Percentiles rank a stretch among this genome's conserved stretches.
Conservation (phyloP, 2,797 vertebrate species). For the Vipera latastei region DNA sequence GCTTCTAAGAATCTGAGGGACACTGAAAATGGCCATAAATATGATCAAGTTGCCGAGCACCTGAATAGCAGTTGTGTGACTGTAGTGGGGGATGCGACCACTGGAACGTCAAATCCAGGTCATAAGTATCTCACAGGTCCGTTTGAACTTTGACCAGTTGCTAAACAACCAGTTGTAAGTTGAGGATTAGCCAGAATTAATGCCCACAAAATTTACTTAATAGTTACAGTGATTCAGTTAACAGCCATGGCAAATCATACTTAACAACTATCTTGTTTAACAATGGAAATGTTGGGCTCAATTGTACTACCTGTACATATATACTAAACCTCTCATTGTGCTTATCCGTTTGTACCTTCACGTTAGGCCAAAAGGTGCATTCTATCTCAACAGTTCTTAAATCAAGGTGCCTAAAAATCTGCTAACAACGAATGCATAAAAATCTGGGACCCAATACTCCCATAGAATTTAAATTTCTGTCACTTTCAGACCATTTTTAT, state of each 20-base stretch:
- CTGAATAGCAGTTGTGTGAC: background rate
- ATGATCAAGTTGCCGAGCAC: background rate
- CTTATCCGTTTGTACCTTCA: background rate
- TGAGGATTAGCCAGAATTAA: background rate
- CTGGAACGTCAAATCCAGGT: too few relatives aligned
- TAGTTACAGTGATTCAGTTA: background rate
- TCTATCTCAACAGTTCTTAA: background rate
- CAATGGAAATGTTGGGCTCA: background rate
- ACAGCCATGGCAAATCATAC: background rate
- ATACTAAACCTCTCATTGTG: background rate
- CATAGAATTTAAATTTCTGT: background rate
- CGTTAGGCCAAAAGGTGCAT: background rate
- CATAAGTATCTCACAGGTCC: too few relatives aligned
- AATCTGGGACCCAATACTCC: background rate
- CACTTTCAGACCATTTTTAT: background rate
- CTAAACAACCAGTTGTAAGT: background rate
- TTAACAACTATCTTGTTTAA: background rate
- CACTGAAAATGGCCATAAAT: background rate
- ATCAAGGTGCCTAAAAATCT: background rate
- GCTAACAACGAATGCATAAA: background rate
- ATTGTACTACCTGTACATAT: background rate
- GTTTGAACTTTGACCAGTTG: background rate
- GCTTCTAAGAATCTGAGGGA: background rate
- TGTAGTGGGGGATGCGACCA: background rate
- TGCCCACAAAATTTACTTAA: background rate